phyloP scores from a whole-genome alignment of 2,113 vertebrate species.

The Urocynchramus pylzowi region DNA sequence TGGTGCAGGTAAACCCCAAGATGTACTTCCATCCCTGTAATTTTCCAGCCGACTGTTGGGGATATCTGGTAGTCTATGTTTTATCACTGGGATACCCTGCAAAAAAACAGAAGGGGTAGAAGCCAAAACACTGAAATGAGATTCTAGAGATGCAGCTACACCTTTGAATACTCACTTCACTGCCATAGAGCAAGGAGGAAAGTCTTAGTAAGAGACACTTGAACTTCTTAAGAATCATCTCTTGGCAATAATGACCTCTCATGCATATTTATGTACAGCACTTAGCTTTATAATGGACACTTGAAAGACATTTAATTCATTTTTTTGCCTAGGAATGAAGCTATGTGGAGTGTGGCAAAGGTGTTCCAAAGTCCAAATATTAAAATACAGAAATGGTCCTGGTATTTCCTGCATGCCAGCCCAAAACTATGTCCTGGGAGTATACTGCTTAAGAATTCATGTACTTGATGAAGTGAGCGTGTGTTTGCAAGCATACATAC shows the following conservation, averaged over 20 bases:
- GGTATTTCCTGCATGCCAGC: background rate
- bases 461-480: background rate
- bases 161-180: background rate
- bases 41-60: background rate
- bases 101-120: background rate
- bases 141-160: background rate
- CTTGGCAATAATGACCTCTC: slow-evolving; percentile 64
- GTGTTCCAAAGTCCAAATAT: slow-evolving; percentile 51
- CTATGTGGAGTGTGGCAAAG: slow-evolving; percentile 60
- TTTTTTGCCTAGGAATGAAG: slow-evolving; percentile 21
- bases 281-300: slow-evolving; percentile 66
- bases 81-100: background rate
- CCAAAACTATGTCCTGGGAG: background rate
- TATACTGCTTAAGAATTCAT: background rate
- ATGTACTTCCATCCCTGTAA: background rate
- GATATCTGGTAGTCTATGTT: background rate
- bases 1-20: background rate
- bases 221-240: slow-evolving; percentile 70
- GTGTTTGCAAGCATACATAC: background rate
- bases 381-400: background rate
- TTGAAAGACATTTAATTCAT: slow-evolving; percentile 49
- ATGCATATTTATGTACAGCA: slow-evolving; percentile 71
- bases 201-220: slow-evolving; percentile 67
- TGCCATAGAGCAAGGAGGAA: slow-evolving; percentile 39
- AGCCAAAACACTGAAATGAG: background rate